Percentiles rank a stretch among this genome's conserved stretches.
phyloP scores from a whole-genome alignment of 2,797 vertebrate genomes.

The Pangasius mekongensis region DNA sequence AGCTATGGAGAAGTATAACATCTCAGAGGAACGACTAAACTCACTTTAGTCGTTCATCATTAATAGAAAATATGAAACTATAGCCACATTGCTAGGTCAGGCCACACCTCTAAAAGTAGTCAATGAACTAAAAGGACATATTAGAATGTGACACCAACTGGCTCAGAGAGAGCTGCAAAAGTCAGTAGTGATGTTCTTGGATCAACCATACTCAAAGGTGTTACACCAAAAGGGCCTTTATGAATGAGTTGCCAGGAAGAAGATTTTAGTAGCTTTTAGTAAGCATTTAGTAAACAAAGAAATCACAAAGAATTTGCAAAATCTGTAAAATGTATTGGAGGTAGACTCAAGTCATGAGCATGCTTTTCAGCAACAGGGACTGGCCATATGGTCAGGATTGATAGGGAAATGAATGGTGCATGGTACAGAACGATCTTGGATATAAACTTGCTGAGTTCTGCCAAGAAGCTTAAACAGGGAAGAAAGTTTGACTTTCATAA shows the following conservation, averaged over 20 bases:
- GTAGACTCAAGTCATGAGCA: neutral
- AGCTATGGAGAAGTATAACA: neutral
- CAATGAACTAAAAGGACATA: neutral
- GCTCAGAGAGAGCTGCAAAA: neutral
- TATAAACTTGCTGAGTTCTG: neutral
- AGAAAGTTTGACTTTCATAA: neutral
- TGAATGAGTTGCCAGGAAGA: neutral
- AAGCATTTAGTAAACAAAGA: neutral
- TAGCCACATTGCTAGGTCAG: neutral
- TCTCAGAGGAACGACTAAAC: neutral
- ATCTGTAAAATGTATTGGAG: neutral
- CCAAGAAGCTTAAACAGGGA: neutral
- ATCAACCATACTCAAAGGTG: neutral
- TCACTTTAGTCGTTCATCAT: neutral
- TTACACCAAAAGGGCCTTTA: neutral
- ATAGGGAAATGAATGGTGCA: neutral
- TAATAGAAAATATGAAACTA: neutral
- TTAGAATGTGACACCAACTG: neutral
- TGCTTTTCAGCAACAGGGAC: neutral
- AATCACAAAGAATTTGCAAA: neutral
- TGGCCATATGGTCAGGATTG: neutral
- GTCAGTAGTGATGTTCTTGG: neutral
- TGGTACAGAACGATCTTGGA: neutral
- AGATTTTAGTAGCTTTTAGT: slow-evolving; percentile 5
- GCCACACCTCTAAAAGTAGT: neutral